Conservation (phyloP, 2,888 invertebrate genomes). For the Prionchulus punctatus region DNA sequence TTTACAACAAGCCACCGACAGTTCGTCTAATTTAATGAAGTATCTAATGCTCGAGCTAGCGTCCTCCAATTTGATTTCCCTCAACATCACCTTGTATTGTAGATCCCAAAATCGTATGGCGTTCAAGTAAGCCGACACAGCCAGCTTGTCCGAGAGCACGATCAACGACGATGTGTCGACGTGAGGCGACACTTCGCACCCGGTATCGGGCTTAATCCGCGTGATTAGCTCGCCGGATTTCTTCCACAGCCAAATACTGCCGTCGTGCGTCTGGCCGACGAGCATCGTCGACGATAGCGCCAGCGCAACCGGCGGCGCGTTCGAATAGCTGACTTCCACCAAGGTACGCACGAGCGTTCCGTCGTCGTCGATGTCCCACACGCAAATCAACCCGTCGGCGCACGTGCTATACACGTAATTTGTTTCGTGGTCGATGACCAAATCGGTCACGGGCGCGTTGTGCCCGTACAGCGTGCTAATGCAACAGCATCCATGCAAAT, state of each 20-base stretch:
- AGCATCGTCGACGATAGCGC: conserved; percentile 1
- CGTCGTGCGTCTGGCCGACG: conserved; percentile 13
- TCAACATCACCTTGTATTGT: background rate
- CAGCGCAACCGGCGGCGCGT: background rate
- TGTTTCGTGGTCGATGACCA: conserved; percentile 15
- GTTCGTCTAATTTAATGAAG: background rate
- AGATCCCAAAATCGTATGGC: conserved; percentile 5
- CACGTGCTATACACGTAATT: conserved; percentile 20
- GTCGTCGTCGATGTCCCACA: conserved; percentile 21
- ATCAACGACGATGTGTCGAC: conserved; percentile 13
- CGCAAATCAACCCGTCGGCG: conserved; percentile 22
- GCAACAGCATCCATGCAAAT: conserved; percentile 15
- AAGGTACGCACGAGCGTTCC: conserved; percentile 13
- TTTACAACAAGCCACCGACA: background rate
- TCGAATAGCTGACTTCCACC: background rate
- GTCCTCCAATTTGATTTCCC: background rate
- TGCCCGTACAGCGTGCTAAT: conserved; percentile 20
- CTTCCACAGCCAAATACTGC: conserved; percentile 16
- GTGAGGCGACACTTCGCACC: background rate
- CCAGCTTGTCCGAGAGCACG: conserved; percentile 17
- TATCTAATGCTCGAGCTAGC: background rate
- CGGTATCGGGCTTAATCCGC: conserved; percentile 13
- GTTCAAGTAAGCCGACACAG: conserved; percentile 15
- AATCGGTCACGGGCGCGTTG: conserved; percentile 17
- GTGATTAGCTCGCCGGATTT: conserved; percentile 14